Percentiles rank a stretch among this genome's conserved stretches.
phyloP scores from a whole-genome alignment of 35 echinoderm and acorn worm genomes.

The Amphiura filiformis region DNA sequence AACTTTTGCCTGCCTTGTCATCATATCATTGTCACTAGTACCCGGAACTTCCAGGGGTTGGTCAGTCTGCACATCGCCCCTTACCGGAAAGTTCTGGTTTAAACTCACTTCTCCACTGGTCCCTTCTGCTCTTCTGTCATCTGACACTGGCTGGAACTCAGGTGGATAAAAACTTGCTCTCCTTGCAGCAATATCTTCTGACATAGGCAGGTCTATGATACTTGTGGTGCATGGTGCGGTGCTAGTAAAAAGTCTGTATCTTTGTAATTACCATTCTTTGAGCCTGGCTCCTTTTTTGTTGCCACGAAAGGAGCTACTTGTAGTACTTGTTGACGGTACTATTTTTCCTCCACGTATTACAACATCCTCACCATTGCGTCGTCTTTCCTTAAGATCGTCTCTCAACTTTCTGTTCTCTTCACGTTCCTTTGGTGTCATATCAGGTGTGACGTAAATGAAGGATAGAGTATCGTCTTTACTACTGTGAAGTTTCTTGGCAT shows the following conservation, averaged over 20 bases:
- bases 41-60: neutral
- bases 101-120: neutral
- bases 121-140: neutral
- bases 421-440: neutral
- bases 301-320: neutral
- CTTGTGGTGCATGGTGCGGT: neutral
- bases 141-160: neutral
- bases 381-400: neutral
- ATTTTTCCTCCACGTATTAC: neutral
- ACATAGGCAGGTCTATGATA: too few species aligned
- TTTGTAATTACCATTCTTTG: neutral
- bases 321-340: neutral
- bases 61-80: neutral
- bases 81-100: neutral
- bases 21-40: too few species aligned
- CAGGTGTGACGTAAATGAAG: neutral
- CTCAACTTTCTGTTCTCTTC: neutral
- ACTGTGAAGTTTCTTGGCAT: neutral
- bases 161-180: too few species aligned
- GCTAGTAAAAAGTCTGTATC: neutral
- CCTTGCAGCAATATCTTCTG: too few species aligned
- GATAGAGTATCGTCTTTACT: neutral
- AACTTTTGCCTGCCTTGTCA: neutral
- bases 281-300: neutral
- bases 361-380: neutral